phyloP scores from a whole-genome alignment of 2,113 vertebrate genomes.

The Lophochroa leadbeateri region DNA sequence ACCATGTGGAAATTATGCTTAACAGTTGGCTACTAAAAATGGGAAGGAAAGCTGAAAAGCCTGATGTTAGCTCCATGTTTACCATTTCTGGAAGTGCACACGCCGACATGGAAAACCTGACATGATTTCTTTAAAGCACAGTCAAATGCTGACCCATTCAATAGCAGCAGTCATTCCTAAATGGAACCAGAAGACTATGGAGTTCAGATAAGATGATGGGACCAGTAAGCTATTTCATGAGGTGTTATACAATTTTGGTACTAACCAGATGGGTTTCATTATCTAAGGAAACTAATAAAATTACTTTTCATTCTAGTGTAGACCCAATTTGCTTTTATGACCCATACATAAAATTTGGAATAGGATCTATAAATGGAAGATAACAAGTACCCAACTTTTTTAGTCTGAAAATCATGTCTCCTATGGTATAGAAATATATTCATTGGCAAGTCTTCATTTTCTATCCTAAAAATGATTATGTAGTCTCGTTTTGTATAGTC shows the following conservation, averaged over 20 bases:
- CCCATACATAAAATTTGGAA: neutral
- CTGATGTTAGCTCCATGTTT: neutral
- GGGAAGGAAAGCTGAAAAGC: neutral
- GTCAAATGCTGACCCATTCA: neutral
- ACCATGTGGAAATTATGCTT: neutral
- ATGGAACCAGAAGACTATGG: neutral
- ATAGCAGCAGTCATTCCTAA: neutral
- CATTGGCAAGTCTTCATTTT: slow-evolving; percentile 37
- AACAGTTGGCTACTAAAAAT: neutral
- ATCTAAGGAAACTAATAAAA: slow-evolving; percentile 15
- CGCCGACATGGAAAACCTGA: neutral
- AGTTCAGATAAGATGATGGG: neutral
- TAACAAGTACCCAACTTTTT: slow-evolving; percentile 35
- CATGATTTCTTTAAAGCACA: neutral
- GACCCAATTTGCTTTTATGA: slow-evolving; percentile 24
- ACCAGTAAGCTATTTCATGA: slow-evolving; percentile 6
- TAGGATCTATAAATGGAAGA: slow-evolving; percentile 41
- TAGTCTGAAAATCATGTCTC: slow-evolving; percentile 18
- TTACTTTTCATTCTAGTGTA: neutral
- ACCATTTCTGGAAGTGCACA: neutral
- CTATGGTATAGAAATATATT: slow-evolving; percentile 42
- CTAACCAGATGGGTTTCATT: slow-evolving; percentile 21
- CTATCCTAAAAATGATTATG: slow-evolving; percentile 48
- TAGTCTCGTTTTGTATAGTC: neutral
- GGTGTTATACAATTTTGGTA: neutral